Base-by-base conservation (phyloP, 2,797 vertebrate genomes). In the Brachyrhaphis roseni region DNA sequence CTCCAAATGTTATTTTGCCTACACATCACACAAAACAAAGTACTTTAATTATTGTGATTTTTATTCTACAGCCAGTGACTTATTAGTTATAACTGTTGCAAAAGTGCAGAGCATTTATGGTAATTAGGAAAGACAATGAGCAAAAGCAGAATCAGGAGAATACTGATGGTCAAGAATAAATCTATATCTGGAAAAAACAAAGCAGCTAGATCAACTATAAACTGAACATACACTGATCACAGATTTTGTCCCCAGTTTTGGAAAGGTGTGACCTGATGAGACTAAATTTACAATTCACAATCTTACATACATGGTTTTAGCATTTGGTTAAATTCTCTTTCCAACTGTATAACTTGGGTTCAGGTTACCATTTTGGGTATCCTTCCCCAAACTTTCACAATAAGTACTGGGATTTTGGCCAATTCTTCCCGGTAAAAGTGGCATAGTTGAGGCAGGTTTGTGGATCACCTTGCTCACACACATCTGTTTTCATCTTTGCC, bases 101-200 rank as follows among this genome's bases (percentile, higher is more conserved):
- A 82, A 75, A 82, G 41, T 75, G 62, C 72, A 79, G 55, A 39
- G 76, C 71, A 76, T 75, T 73, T 47, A 36, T 68, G 49, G 49
- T 71, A 51, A 59, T 43, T 80, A 74, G 79, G 59, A 78, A 83
- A 70, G 49, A 85, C 28, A 68, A 70, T 55, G 75, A 80, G 86
- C 78, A 85, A 78, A 90, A 93, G 89, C 91, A 84, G 57, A 55
- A 86, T 76, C 87, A 93, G 91, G 91, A 91, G 90, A 92, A 91
- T 89, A 92, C 90, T 91, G 91, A 86, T 90, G 90, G 90, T 86
- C 64, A 72, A 47, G 34, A 71, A 41, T 70, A 49, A 51, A 59
- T 64, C 41, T 36, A 18, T 53, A n/a, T 28, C 28, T 47, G 28
- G 45, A 78, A 76, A 71, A 77, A 51, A 20, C 1, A 10, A 49